Percentiles rank a stretch among this genome's conserved stretches.
Conservation (phyloP, 2,113 vertebrate genomes). For the Protomyctophum bolini region DNA sequence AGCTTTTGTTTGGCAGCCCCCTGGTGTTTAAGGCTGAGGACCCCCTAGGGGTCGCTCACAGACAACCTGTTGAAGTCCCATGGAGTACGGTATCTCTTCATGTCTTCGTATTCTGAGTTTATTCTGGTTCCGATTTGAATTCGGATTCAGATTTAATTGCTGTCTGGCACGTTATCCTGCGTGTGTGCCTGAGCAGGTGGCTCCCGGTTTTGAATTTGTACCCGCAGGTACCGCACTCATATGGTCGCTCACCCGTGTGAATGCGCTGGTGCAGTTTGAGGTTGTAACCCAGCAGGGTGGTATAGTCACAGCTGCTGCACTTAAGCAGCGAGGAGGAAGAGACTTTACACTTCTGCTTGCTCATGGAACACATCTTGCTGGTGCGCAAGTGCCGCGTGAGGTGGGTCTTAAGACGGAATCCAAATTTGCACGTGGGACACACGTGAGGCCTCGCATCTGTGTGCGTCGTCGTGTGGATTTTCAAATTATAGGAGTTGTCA, state of each 20-base stretch:
- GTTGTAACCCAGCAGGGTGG: slow-evolving; percentile 1
- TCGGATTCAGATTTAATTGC: too few relatives aligned
- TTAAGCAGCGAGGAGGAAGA: background rate
- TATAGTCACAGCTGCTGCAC: slow-evolving; percentile 11
- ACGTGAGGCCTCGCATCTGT: slow-evolving; percentile 5
- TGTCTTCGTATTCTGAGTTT: too few relatives aligned
- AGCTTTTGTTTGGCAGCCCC: too few relatives aligned
- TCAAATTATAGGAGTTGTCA: slow-evolving; percentile 1
- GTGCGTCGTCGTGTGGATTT: slow-evolving; percentile 18
- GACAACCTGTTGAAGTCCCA: too few relatives aligned
- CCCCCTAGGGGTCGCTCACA: too few relatives aligned
- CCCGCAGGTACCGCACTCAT: background rate
- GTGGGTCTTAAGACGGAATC: slow-evolving; percentile 1
- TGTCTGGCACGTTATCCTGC: background rate
- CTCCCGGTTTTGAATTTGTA: slow-evolving; percentile 22
- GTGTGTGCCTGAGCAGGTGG: slow-evolving; percentile 17
- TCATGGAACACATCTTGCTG: too few relatives aligned
- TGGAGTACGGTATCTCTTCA: too few relatives aligned
- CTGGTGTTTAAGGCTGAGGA: too few relatives aligned
- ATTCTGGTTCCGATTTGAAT: too few relatives aligned
- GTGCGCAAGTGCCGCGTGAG: slow-evolving; percentile 13
- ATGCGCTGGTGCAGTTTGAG: slow-evolving; percentile 17
- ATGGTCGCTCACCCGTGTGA: background rate
- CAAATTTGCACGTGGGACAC: background rate
- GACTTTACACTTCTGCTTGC: too few relatives aligned